Percentiles rank a stretch among this genome's conserved stretches.
These are phyloP conservation scores for Andrena bicolor DNA, from an alignment of 2,888 invertebrate genomes.

Conservation along the genomic window DNA sequence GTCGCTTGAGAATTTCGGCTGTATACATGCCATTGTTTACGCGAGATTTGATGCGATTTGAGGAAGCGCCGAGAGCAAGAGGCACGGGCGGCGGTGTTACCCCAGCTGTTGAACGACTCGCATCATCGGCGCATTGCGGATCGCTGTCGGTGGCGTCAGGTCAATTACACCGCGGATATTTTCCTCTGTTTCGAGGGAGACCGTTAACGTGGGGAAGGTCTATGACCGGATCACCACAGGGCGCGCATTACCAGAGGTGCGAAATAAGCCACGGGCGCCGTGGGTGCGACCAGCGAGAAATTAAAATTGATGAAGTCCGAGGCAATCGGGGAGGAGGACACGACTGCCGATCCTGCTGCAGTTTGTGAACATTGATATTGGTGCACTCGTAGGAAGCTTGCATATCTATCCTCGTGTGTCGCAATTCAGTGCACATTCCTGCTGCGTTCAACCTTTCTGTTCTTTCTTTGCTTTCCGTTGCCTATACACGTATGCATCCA, in stretches of 20 bases:
- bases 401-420: constrained; percentile 11
- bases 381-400: constrained; percentile 12
- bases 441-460: not conserved
- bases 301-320: constrained; percentile 63
- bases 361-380: constrained; percentile 61
- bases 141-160: constrained; percentile 51
- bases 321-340: constrained; percentile 54
- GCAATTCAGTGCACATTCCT: constrained; percentile 14
- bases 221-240: constrained; percentile 59
- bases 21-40: constrained; percentile 53
- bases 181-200: constrained; percentile 36
- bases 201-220: constrained; percentile 45
- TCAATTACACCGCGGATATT: constrained; percentile 50
- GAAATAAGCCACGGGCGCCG: constrained; percentile 8
- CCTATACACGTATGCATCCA: not conserved
- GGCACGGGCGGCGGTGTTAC: constrained; percentile 36
- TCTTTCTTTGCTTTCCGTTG: constrained; percentile 11
- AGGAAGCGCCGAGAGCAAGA: constrained; percentile 43
- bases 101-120: constrained; percentile 41
- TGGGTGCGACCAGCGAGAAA: constrained; percentile 19
- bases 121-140: constrained; percentile 59
- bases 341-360: constrained; percentile 52
- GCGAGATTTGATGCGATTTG: constrained; percentile 68
- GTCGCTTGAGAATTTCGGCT: constrained; percentile 28
- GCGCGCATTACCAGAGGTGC: constrained; percentile 24